A percentile compares a stretch with the other conserved stretches of the same genome.
phyloP scores from a whole-genome alignment of 2,888 invertebrate species.

The Dolichopus griseipennis region DNA sequence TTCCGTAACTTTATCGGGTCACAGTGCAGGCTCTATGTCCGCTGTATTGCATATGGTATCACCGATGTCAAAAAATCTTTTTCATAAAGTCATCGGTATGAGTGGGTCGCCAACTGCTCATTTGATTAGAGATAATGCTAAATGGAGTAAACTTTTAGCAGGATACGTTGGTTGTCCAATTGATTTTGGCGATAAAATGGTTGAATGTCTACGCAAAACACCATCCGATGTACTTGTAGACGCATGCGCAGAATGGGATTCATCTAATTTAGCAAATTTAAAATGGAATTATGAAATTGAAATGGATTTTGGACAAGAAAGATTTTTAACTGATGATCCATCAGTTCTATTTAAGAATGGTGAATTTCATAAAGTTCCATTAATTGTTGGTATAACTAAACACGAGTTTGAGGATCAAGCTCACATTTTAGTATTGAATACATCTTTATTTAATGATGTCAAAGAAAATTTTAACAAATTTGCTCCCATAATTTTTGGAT shows the following conservation, averaged over 20 bases:
- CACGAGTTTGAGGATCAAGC: conserved; percentile 52
- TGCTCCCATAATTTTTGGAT: conserved; percentile 40
- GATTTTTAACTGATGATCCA: conserved; percentile 52
- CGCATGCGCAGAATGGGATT: conserved; percentile 25
- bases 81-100: conserved; percentile 59
- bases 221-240: conserved; percentile 28
- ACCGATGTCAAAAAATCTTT: conserved; percentile 54
- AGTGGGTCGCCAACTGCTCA: conserved; percentile 53
- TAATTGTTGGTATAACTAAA: conserved; percentile 52
- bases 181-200: conserved; percentile 43
- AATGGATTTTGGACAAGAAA: conserved; percentile 49
- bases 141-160: conserved; percentile 53
- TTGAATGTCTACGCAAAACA: conserved; percentile 46
- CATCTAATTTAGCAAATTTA: conserved; percentile 29
- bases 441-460: conserved; percentile 35
- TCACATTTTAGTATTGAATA: neutral
- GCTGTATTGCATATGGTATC: conserved; percentile 50
- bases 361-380: conserved; percentile 50
- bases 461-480: conserved; percentile 37
- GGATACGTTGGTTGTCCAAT: conserved; percentile 50
- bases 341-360: conserved; percentile 45
- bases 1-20: conserved; percentile 54
- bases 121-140: conserved; percentile 42
- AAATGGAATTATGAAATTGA: conserved; percentile 49
- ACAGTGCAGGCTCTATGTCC: conserved; percentile 46